Base-by-base conservation (phyloP, 2,888 invertebrate genomes). In the Cyaniris semiargus region DNA sequence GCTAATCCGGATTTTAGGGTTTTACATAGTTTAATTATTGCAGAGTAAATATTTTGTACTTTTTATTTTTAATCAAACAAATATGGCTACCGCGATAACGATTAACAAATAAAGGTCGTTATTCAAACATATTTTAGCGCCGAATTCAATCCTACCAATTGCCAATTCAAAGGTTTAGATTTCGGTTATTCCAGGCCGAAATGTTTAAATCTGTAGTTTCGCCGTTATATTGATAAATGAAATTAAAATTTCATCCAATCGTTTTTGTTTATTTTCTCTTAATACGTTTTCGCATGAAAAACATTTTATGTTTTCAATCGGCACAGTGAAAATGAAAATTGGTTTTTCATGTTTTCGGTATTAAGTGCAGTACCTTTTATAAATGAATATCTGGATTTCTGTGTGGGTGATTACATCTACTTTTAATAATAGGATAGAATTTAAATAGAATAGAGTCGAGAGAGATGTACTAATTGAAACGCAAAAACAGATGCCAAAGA, bases 1-100 rank as follows among this genome's bases (percentile, higher is more conserved):
- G 38, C 58, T 58, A 72, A 72, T 77, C 72, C 23, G 34, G 21
- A 72, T 77, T 72, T 71, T 72, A 58, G 23, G 53, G 72, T 53
- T 53, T 53, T 53, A 53, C 18, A 53, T 53, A 53, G 38, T 58
- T 77, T 72, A 72, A 58, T 23, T 56, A 27, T 38, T 21, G 8
- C 13, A 72, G 71, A 56, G 71, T 48, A 71, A 76, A 38, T 76
- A 48, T 38, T 53, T n/a, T 56, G n/a, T 23, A 31, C 21, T 58
- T 71, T 27, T 58, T 34, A 44, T 60, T 60, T 21, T 60, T 10
- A 23, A 58, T 58, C 8, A 58, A 58, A 60, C 13, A 60, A 60
- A 60, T 60, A 21, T 60, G 23, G 13, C 23, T 15, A 15, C 66
- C 18, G 27, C 0, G 13, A 5, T 66, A 10, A 60, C 23, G 27